phyloP scores from a whole-genome alignment of 2,113 vertebrate genomes.

The Calidris pugnax region DNA sequence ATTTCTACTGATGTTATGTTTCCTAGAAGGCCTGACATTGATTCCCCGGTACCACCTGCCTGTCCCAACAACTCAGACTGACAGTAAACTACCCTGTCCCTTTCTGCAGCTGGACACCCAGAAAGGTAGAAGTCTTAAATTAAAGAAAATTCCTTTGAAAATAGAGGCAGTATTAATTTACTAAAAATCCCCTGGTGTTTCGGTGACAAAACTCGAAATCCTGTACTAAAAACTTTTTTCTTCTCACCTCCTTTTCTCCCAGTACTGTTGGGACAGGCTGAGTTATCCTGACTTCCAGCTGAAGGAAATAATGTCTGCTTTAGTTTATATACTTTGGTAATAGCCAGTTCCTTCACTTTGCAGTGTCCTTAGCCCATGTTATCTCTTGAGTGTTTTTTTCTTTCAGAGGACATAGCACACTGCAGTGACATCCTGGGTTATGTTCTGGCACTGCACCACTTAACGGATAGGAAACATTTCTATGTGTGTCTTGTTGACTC shows the following conservation, averaged over 20 bases:
- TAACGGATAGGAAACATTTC: background rate
- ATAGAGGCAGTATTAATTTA: background rate
- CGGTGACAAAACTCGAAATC: background rate
- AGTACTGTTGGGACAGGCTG: background rate
- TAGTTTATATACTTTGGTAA: background rate
- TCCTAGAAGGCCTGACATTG: background rate
- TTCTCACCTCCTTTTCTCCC: background rate
- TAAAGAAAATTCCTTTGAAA: background rate
- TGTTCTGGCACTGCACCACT: background rate
- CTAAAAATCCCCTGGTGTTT: background rate
- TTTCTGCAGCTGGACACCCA: background rate
- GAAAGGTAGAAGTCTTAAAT: background rate
- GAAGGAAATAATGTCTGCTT: background rate
- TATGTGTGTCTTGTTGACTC: background rate
- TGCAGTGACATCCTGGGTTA: background rate
- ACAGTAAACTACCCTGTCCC: background rate
- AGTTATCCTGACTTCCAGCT: background rate
- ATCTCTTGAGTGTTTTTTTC: background rate
- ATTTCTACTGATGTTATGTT: background rate
- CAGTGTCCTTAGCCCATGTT: background rate
- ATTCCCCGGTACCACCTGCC: background rate
- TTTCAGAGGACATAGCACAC: background rate
- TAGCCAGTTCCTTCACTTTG: background rate
- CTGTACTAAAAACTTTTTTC: background rate
- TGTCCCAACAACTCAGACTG: background rate